Evolutionary conservation across 2,113 vertebrate species (phyloP).

Genomic region (Neolamprologus hecqui): DNA sequence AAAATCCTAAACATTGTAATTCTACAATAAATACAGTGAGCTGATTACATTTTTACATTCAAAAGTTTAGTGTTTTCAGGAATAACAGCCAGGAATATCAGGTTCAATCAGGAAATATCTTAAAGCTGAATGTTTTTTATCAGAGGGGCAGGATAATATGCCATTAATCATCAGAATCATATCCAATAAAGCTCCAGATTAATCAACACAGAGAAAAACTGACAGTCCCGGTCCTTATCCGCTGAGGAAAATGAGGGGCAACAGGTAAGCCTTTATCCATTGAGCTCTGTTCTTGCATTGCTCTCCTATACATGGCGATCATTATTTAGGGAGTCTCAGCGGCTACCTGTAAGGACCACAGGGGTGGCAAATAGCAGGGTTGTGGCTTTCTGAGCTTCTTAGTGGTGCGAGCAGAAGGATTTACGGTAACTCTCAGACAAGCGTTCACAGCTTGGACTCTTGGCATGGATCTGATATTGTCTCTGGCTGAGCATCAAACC

Average conservation of each 20-base stretch:
- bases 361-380: slow-evolving; percentile 64
- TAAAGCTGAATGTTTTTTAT: slow-evolving; percentile 49
- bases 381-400: slow-evolving; percentile 73
- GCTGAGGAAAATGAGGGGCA: slow-evolving; percentile 50
- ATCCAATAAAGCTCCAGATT: slow-evolving; percentile 58
- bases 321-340: slow-evolving; percentile 61
- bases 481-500: slow-evolving; percentile 76
- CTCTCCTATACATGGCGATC: slow-evolving; percentile 58
- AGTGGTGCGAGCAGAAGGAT: slow-evolving; percentile 70
- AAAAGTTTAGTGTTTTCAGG: not conserved
- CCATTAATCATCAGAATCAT: slow-evolving; percentile 65
- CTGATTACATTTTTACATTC: not conserved
- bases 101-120: slow-evolving; percentile 35
- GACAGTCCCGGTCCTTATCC: slow-evolving; percentile 47
- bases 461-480: slow-evolving; percentile 73
- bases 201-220: slow-evolving; percentile 51
- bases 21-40: not conserved
- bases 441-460: slow-evolving; percentile 75
- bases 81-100: slow-evolving; percentile 24
- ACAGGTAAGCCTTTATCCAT: slow-evolving; percentile 62
- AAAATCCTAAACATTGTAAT: not conserved
- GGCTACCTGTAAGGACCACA: slow-evolving; percentile 66
- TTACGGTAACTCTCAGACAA: slow-evolving; percentile 79
- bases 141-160: slow-evolving; percentile 41
- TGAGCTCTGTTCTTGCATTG: slow-evolving; percentile 57